A percentile compares a stretch with the other conserved stretches of the same genome.
These are phyloP conservation scores for Nanorana parkeri DNA, from an alignment of 2,113 vertebrate genomes.

Conservation along the genomic window DNA sequence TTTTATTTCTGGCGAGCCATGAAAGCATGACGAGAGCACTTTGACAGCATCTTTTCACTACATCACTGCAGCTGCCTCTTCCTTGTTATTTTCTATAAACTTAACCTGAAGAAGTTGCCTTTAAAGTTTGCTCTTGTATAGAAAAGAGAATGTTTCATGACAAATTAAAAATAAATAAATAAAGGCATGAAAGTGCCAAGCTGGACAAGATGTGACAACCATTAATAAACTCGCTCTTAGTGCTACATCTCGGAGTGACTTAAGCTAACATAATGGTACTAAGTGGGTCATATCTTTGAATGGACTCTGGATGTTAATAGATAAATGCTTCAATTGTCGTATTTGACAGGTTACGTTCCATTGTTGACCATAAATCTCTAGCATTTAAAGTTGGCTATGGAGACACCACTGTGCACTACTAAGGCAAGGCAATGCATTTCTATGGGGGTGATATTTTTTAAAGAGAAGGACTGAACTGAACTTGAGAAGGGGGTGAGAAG, in stretches of 20 bases:
- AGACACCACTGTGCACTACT: too few species aligned
- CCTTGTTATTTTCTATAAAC: background rate
- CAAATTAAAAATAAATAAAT: background rate
- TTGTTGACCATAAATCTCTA: too few species aligned
- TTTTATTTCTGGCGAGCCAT: background rate
- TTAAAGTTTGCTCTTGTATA: background rate
- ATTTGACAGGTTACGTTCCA: too few species aligned
- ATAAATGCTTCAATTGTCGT: too few species aligned
- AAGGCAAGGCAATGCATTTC: too few species aligned
- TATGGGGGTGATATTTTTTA: too few species aligned
- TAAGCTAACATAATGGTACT: background rate
- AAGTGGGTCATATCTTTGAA: background rate
- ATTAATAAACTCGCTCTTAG: background rate
- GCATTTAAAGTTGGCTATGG: too few species aligned
- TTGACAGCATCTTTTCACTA: background rate
- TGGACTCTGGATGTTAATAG: background rate
- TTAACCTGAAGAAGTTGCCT: background rate
- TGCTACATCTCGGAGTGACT: background rate
- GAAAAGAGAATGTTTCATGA: background rate
- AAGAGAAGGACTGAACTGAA: too few species aligned
- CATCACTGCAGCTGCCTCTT: background rate
- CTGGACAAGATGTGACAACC: background rate
- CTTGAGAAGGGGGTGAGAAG: too few species aligned
- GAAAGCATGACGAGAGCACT: background rate
- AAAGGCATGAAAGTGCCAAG: background rate